A percentile compares a stretch with the other conserved stretches of the same genome.
phyloP scores from a whole-genome alignment of 2,888 invertebrate genomes.

The Sinopyrophorus schimmeli region DNA sequence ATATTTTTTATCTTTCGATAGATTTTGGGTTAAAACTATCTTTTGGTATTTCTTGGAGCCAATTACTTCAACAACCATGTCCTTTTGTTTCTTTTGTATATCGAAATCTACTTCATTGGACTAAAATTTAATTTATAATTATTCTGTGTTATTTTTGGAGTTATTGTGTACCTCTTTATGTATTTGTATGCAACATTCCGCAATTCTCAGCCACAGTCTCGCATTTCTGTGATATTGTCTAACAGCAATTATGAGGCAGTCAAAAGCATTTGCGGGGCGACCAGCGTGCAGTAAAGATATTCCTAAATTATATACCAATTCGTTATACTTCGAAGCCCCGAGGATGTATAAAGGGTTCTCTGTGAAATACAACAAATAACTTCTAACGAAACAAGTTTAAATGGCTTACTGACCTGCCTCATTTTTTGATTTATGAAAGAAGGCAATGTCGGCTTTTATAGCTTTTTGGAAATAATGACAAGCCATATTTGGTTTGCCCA shows the following conservation, averaged over 20 bases:
- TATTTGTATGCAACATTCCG: constrained; percentile 85
- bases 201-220: constrained; percentile 87
- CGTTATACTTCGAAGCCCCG: constrained; percentile 65
- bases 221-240: constrained; percentile 87
- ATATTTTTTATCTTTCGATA: constrained; percentile 61
- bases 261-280: constrained; percentile 84
- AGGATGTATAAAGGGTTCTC: constrained; percentile 64
- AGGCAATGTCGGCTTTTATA: constrained; percentile 68
- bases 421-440: constrained; percentile 52
- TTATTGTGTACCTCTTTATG: constrained; percentile 55
- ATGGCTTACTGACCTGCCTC: constrained; percentile 43
- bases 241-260: constrained; percentile 84
- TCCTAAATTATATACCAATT: constrained; percentile 80
- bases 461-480: constrained; percentile 80
- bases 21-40: constrained; percentile 61
- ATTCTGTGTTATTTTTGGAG: not conserved
- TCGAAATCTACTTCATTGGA: constrained; percentile 66
- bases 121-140: constrained; percentile 48
- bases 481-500: constrained; percentile 80
- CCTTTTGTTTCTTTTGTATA: constrained; percentile 61
- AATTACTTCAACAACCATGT: constrained; percentile 63
- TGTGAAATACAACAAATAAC: not conserved
- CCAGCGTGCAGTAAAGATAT: constrained; percentile 81
- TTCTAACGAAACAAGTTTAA: not conserved
- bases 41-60: constrained; percentile 65